These are phyloP conservation scores for Pampusana beccarii DNA, from an alignment of 2,113 vertebrate genomes.

Conservation along the genomic window DNA sequence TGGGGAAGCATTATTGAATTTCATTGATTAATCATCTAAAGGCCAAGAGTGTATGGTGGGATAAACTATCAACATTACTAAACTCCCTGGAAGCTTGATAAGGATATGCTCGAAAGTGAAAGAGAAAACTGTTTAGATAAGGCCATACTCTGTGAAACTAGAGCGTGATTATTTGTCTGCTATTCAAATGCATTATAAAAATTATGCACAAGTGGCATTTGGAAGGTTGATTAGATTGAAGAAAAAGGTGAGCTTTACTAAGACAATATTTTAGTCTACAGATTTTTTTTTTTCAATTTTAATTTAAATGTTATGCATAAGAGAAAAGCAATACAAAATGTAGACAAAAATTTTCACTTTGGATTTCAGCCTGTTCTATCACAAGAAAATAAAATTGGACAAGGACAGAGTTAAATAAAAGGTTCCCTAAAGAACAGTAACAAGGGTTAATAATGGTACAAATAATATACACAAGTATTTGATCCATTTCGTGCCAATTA, in stretches of 20 bases:
- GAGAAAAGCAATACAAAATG: not conserved
- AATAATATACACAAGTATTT: not conserved
- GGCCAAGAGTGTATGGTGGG: not conserved
- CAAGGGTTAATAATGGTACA: fast-evolving
- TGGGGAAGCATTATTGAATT: conserved; percentile 46
- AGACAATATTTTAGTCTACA: not conserved
- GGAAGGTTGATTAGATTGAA: not conserved
- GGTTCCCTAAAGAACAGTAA: not conserved
- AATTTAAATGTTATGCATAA: not conserved
- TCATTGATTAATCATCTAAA: conserved; percentile 52
- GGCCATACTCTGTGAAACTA: not conserved
- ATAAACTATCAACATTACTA: conserved; percentile 37
- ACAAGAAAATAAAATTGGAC: not conserved
- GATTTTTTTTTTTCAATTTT: not conserved
- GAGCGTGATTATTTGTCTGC: conserved; percentile 28
- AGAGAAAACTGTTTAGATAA: conserved; percentile 42
- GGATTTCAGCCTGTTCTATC: not conserved
- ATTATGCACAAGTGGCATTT: not conserved
- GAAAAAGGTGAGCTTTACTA: not conserved
- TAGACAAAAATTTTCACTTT: not conserved
- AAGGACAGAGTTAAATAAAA: not conserved
- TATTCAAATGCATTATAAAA: conserved; percentile 9
- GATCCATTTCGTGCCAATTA: not conserved
- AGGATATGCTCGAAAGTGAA: conserved; percentile 7
- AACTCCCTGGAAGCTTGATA: conserved; percentile 32